Base-by-base conservation (phyloP, 2,888 invertebrate genomes). In the Macrosiphum euphorbiae region DNA sequence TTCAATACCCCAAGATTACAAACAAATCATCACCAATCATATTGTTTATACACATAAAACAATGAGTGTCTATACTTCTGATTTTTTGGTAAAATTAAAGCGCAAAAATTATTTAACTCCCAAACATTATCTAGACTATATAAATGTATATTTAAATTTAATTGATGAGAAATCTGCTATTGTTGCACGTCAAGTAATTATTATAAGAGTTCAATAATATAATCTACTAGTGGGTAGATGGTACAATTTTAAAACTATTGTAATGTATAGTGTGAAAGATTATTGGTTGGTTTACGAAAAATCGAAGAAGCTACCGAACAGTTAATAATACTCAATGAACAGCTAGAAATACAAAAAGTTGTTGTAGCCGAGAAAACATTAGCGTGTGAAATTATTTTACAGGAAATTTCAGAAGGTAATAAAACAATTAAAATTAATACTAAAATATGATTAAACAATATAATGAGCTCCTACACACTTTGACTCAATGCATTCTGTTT, bases 61-160 rank as follows among this genome's bases (percentile, higher is more conserved):
- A 0, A 97, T 98, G 16, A 97, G 97, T 84, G 96, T 96, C 0
- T 98, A 98, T 96, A 97, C 98, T 0, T 95, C 95, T 0, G 97
- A 98, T 95, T 99, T 98, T 95, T 96, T 97, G 50, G 96, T 97
- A 94, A 97, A 98, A 94, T 96, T 98, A 91, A 96, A 98, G 35
- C 96, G 98, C 26, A 97, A 97, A 95, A 98, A 98, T 96, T 98
- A 97, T 95, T 98, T 99, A 3, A 99, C 99, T 0, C 99, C 99
- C 0, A 98, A 98, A 95, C 98, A 99, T 95, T 99, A 98, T 96
- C 96, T 99, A 95, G 98, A 99, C 96, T 98, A 97, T 95, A 97
- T 99, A 94, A 97, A 97, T 92, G 97, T 97, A 4, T 99, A 98
- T 95, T 95, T 98, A 3, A 96, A 96, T 95, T 96, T 99, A 58